These are phyloP conservation scores for Acleris holmiana DNA, from an alignment of 2,888 invertebrate genomes.

Conservation along the genomic window DNA sequence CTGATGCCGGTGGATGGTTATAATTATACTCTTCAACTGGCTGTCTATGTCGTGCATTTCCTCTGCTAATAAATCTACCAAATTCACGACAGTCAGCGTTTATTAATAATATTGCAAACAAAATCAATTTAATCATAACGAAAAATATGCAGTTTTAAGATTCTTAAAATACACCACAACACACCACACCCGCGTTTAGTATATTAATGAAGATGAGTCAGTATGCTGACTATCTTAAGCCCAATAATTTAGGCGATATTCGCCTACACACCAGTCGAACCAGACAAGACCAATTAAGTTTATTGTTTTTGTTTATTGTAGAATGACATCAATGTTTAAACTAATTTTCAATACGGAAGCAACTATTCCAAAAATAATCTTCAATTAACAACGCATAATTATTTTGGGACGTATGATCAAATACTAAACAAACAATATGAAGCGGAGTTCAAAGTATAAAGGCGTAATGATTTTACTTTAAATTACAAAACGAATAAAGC, in stretches of 20 bases:
- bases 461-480: neutral
- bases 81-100: conserved; percentile 40
- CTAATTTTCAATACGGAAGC: conserved; percentile 45
- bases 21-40: conserved; percentile 38
- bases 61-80: conserved; percentile 43
- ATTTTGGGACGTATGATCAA: conserved; percentile 15
- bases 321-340: conserved; percentile 55
- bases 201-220: conserved; percentile 66
- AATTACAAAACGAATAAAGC: too few relatives aligned
- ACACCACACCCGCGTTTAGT: conserved; percentile 58
- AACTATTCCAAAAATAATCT: conserved; percentile 33
- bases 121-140: conserved; percentile 40
- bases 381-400: conserved; percentile 21
- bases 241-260: conserved; percentile 55
- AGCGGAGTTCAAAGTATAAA: neutral
- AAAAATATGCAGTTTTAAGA: conserved; percentile 24
- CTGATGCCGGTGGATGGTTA: conserved; percentile 56
- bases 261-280: conserved; percentile 69
- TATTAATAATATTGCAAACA: conserved; percentile 40
- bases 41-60: conserved; percentile 31
- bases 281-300: conserved; percentile 52
- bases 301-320: conserved; percentile 43
- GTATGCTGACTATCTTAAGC: conserved; percentile 46
- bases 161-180: conserved; percentile 50
- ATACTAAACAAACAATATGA: conserved; percentile 3